These are phyloP conservation scores for Liolophura sinensis DNA, from an alignment of 1,140 invertebrate species.

Conservation along the genomic window DNA sequence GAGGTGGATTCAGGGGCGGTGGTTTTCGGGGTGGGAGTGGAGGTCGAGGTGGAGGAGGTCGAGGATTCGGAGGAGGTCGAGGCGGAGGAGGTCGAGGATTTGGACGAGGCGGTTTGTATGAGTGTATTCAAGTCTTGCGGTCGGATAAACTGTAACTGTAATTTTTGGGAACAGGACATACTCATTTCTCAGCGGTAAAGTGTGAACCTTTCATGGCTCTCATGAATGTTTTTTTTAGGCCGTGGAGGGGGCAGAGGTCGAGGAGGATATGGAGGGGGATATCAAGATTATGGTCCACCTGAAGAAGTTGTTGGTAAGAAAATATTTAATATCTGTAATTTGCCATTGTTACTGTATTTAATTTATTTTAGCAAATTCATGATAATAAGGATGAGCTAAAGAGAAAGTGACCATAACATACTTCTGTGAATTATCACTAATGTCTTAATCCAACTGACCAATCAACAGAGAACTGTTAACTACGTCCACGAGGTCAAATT, in stretches of 20 bases:
- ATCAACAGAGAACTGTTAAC: too few relatives aligned
- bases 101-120: neutral
- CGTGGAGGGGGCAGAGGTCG: conserved; percentile 5
- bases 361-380: conserved; percentile 2
- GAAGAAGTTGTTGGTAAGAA: conserved; percentile 63
- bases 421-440: too few relatives aligned
- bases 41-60: conserved; percentile 7
- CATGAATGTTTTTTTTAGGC: conserved; percentile 18
- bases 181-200: too few relatives aligned
- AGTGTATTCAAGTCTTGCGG: neutral
- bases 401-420: too few relatives aligned
- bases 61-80: conserved; percentile 19
- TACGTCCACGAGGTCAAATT: too few relatives aligned
- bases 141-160: neutral
- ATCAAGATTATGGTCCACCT: conserved; percentile 77
- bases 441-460: too few relatives aligned
- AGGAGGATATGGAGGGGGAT: conserved; percentile 33
- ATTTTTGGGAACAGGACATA: too few relatives aligned
- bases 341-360: neutral
- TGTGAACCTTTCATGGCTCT: neutral
- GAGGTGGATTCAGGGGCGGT: conserved; percentile 17
- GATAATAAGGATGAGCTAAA: too few relatives aligned
- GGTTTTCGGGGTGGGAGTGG: conserved; percentile 18
- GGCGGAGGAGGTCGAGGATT: conserved; percentile 15
- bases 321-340: neutral